Percentiles rank a stretch among this genome's conserved stretches.
Conservation (phyloP, 2,113 vertebrate genomes). For the Dipodomys spectabilis region DNA sequence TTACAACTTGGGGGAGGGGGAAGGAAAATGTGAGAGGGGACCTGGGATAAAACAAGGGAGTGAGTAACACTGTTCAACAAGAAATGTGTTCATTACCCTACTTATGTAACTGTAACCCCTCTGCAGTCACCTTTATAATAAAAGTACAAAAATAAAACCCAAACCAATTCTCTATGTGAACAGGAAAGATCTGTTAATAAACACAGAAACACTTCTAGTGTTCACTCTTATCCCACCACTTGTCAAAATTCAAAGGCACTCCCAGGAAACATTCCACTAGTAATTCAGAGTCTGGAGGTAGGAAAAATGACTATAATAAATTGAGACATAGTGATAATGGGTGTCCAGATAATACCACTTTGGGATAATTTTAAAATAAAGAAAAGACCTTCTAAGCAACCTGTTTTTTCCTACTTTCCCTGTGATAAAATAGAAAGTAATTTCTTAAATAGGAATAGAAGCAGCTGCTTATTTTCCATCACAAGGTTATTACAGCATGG, state of each 20-base stretch:
- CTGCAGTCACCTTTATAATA: no score
- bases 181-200: conserved; percentile 40
- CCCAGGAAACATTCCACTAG: neutral
- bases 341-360: neutral
- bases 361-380: neutral
- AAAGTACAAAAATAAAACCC: no score
- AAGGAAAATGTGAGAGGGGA: no score
- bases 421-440: conserved; percentile 47
- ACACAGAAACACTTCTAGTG: neutral
- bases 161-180: conserved; percentile 35
- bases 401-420: conserved; percentile 1
- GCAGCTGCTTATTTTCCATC: conserved; percentile 32
- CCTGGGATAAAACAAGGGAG: no score
- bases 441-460: conserved; percentile 44
- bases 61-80: no score
- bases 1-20: no score
- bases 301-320: neutral
- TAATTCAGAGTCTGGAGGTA: neutral
- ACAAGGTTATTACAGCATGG: neutral
- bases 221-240: neutral
- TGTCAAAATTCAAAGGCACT: neutral
- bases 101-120: no score
- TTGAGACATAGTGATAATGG: no score
- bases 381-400: neutral
- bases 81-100: no score